These are phyloP conservation scores for Stictonetta naevosa DNA, from an alignment of 2,113 vertebrate genomes.

Conservation along the genomic window DNA sequence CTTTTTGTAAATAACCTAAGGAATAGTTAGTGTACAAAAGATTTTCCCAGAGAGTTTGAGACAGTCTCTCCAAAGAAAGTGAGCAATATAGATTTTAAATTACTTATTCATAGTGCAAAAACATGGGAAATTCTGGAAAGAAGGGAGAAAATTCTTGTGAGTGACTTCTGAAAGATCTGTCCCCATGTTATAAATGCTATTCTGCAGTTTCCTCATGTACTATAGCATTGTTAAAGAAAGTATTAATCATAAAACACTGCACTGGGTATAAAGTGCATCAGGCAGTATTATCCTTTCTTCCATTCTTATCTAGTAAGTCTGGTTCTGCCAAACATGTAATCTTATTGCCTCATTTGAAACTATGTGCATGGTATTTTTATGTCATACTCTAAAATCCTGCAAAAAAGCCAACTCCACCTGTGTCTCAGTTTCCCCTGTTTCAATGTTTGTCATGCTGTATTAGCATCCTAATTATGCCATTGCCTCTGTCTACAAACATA, in stretches of 20 bases:
- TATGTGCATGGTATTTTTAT: background rate
- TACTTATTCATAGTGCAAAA: background rate
- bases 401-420: background rate
- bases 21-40: background rate
- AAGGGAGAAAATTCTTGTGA: background rate
- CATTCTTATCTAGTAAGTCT: background rate
- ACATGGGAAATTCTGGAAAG: background rate
- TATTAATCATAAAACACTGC: background rate
- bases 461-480: background rate
- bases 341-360: background rate
- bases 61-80: background rate
- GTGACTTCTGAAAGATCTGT: background rate
- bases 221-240: background rate
- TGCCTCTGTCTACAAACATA: background rate
- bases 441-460: fast-evolving
- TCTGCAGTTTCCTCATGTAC: background rate
- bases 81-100: background rate
- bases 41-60: background rate
- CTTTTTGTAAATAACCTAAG: background rate
- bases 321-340: background rate
- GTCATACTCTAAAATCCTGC: background rate
- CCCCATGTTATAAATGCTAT: background rate
- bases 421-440: background rate
- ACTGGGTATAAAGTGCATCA: background rate
- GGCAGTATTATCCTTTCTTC: background rate